Evolutionary conservation across 1,140 invertebrate species (phyloP), one percentile per base, ranked within the genome.

Genomic region (Saccostrea echinata): DNA sequence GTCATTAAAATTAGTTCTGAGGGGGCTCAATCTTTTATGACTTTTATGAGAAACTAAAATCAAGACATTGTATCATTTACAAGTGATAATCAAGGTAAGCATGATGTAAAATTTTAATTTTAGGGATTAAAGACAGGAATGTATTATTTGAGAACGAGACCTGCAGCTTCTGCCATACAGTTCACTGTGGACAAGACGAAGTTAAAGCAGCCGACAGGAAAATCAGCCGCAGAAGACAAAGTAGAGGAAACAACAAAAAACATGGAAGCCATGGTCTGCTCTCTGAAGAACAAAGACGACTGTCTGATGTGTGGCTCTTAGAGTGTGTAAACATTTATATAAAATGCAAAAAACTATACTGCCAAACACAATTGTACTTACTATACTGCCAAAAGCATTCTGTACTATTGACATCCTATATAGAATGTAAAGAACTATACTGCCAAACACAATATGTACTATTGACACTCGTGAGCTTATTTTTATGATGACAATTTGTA

Each of bases 141-240:
- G 98, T 99, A 99, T 95, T 99, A 99, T 94, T 95, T 99, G 87
- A 96, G 99, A 51, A 99, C 98, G 0, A 99, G 99, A 92, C 98
- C 99, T 12, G 98, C 99, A 9, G 98, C 97, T 2, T 97, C 98
- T 94, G 98, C 99, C 11, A 98, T 99, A 92, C 98, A 99, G 94
- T 99, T 99, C 94, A 99, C 99, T 18, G 98, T 99, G 0, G 98
- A 99, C 94, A 99, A 99, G 93, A 96, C 96, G 0, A 98, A 97
- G 94, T 94, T 97, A 11, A 68, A 89, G n/a, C 76, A 89, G 84
- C 86, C 61, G 24, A 68, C 85, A 1, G 84, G 52, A 21, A 90
- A 86, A 43, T 71, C 87, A 27, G 87, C 83, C n/a, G 87, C 89
- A 30, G 80, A 85, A 4, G 68, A 86, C 13, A 21, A 89, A 35